Conservation (phyloP, 2,797 vertebrate species). For the Pagetopsis macropterus region DNA sequence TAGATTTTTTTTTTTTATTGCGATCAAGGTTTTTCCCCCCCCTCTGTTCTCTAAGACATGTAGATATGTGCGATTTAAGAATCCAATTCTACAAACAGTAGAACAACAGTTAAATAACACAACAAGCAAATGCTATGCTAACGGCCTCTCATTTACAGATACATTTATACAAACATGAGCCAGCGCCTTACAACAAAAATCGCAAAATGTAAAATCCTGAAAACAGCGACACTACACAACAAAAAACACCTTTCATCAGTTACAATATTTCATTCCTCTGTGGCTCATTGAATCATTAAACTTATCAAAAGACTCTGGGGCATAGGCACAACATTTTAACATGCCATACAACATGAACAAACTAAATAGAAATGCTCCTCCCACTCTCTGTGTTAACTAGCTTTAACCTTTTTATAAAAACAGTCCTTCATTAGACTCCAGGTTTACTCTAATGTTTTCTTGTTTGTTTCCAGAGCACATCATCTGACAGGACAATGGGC, state of each 20-base stretch:
- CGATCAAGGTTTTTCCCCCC: conserved; percentile 11
- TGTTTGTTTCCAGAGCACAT: conserved; percentile 36
- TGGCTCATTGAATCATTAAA: conserved; percentile 15
- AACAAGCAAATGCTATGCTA: conserved; percentile 21
- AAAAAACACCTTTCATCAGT: conserved; percentile 19
- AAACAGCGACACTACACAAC: conserved; percentile 33
- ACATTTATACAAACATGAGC: conserved; percentile 54
- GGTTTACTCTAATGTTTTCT: conserved; percentile 23
- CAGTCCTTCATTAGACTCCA: conserved; percentile 30
- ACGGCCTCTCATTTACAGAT: conserved; percentile 42
- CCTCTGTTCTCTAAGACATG: conserved; percentile 12
- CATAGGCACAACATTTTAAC: conserved; percentile 50
- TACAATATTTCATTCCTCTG: conserved; percentile 23
- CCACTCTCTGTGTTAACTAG: conserved; percentile 20
- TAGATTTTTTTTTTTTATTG: conserved; percentile 25
- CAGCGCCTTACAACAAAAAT: conserved; percentile 44
- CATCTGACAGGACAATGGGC: conserved; percentile 31
- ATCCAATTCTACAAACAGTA: conserved; percentile 30
- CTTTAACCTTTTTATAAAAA: conserved; percentile 45
- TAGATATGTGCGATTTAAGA: conserved; percentile 33
- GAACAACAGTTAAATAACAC: conserved; percentile 34
- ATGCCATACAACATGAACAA: conserved; percentile 29
- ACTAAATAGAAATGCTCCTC: conserved; percentile 36
- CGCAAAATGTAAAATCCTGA: conserved; percentile 43
- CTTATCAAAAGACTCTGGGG: conserved; percentile 35